phyloP scores from a whole-genome alignment of 2,797 vertebrate genomes.

The Silurus lanzhouensis region DNA sequence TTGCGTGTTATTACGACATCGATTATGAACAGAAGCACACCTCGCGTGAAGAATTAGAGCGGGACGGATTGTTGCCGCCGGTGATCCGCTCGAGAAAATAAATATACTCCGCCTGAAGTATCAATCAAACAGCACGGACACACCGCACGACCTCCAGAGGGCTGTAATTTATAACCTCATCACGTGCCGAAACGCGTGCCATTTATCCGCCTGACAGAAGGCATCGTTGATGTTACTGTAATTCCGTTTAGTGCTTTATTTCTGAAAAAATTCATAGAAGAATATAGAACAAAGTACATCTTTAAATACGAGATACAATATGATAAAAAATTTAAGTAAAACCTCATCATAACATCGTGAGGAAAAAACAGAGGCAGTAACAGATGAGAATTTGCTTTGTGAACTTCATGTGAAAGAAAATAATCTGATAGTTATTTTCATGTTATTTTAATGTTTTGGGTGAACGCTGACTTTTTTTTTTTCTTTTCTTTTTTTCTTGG shows the following conservation, averaged over 20 bases:
- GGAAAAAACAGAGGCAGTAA: not conserved
- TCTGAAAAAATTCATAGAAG: not conserved
- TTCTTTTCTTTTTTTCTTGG: not conserved
- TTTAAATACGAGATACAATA: too few relatives aligned
- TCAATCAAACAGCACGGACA: slow-evolving; percentile 27
- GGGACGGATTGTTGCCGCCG: not conserved
- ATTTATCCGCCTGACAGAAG: slow-evolving; percentile 12
- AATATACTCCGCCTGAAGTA: slow-evolving; percentile 34
- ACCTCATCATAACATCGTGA: too few relatives aligned
- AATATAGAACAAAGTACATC: not conserved
- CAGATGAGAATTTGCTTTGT: not conserved
- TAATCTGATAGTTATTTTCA: not conserved
- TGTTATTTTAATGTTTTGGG: not conserved
- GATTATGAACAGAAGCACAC: slow-evolving; percentile 36
- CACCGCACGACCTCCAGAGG: not conserved
- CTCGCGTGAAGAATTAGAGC: slow-evolving; percentile 15
- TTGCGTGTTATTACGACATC: slow-evolving; percentile 3
- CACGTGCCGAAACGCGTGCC: not conserved
- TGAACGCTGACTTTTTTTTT: not conserved
- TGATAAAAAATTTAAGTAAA: not conserved
- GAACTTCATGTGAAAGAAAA: too few relatives aligned
- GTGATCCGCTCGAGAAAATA: slow-evolving; percentile 27
- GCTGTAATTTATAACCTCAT: slow-evolving; percentile 28
- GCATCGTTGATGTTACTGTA: not conserved
- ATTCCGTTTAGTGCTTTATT: not conserved